Evolutionary conservation across 2,888 invertebrate species (phyloP), one percentile per base, ranked within the genome.

Genomic region (Copidosoma aretas): DNA sequence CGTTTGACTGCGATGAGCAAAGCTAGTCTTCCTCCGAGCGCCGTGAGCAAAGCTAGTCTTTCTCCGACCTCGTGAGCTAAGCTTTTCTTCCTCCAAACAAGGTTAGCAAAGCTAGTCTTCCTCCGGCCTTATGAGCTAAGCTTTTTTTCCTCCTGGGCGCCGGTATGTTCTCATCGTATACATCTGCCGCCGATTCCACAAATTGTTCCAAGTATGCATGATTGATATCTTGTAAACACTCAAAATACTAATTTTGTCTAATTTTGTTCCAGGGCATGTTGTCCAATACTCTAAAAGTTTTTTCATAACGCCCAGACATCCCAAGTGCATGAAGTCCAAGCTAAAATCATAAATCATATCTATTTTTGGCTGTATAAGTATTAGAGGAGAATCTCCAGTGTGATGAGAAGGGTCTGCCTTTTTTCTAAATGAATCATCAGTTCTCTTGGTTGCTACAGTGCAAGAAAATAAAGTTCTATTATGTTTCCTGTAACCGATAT

Each of bases 251-350:
- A 41, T 39, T 56, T 10, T 12, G 24, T 39, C n/a, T 25, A 68
- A 41, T 14, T 32, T 71, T 15, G 21, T 15, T 17, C 14, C 21
- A 15, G 10, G 43, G 39, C 25, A 19, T 21, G n/a, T 8, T 15
- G 67, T 25, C 72, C 69, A 72, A 51, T 25, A 51, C 19, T 70
- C 65, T 14, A 68, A 12, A 3, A 72, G 52, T 65, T 73, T 75
- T 54, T 71, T 71, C 64, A 70, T 70, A 1, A 67, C 39, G 17
- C 71, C 72, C 17, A 71, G 41, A 60, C 60, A 71, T 32, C 64
- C 53, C 19, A 75, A 32, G 25, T 75, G 75, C 71, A 74, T 74
- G 12, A 56, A 71, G 49, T 75, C 74, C 2, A 73, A 56, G 4
- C 62, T 24, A 21, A 73, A 73, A 10, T 59, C 43, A 12, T 56